Conservation (phyloP, 2,113 vertebrate genomes). For the Sebastes fasciatus region DNA sequence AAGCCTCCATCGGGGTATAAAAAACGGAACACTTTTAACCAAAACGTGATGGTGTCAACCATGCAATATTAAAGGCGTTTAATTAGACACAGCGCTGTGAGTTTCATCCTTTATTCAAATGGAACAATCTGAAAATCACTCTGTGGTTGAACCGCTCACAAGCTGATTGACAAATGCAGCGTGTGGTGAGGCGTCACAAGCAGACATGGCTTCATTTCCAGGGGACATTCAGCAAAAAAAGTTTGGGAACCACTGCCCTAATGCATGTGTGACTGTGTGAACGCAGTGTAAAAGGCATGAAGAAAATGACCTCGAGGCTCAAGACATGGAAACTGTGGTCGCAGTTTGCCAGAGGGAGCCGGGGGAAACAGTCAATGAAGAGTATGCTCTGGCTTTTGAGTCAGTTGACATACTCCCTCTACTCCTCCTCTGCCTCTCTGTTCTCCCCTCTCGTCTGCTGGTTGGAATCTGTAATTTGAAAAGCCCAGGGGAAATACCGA, state of each 20-base stretch:
- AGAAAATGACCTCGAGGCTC: constrained; percentile 54
- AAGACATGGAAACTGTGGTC: constrained; percentile 70
- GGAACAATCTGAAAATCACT: no score
- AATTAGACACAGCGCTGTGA: neutral
- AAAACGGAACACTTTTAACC: neutral
- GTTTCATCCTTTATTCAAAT: no score
- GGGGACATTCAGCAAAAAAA: neutral
- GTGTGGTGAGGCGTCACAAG: no score
- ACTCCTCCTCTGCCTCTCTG: constrained; percentile 52
- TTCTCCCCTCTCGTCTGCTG: constrained; percentile 61
- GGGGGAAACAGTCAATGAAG: constrained; percentile 63
- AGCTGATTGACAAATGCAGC: no score
- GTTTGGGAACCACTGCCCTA: neutral
- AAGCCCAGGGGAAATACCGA: constrained; percentile 79
- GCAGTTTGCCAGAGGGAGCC: constrained; percentile 33
- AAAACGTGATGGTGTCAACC: neutral
- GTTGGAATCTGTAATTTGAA: constrained; percentile 81
- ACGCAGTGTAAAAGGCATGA: neutral
- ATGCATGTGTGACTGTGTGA: neutral
- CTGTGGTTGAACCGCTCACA: no score
- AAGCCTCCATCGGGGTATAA: no score
- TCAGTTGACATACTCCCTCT: constrained; percentile 56
- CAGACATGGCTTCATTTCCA: neutral
- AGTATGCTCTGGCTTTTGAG: constrained; percentile 65
- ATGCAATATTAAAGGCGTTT: neutral